Conservation (phyloP, 2,113 vertebrate species). For the Rousettus leschenaultii region DNA sequence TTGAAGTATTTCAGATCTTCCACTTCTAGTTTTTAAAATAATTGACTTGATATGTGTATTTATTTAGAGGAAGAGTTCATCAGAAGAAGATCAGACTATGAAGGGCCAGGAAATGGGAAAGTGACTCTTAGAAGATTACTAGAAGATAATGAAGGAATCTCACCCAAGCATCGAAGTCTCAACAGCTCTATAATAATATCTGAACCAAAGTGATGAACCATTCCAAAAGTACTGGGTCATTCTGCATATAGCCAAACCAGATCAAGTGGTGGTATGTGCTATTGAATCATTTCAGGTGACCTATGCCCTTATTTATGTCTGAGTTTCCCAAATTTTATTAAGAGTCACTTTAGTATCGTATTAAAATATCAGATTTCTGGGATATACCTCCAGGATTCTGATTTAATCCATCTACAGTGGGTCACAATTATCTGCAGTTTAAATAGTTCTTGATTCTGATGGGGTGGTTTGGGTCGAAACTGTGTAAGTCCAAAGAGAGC, state of each 20-base stretch:
- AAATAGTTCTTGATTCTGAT: slow-evolving; percentile 31
- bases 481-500: too few relatives aligned
- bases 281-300: background rate
- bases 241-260: background rate
- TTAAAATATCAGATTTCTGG: background rate
- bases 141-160: background rate
- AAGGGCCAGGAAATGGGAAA: background rate
- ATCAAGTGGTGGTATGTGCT: background rate
- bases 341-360: background rate
- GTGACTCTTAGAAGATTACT: background rate
- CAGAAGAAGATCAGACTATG: background rate
- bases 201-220: background rate
- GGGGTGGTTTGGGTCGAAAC: background rate
- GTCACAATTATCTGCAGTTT: background rate
- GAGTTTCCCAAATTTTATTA: background rate
- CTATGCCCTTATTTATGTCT: background rate
- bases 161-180: background rate
- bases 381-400: background rate
- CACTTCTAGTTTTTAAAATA: background rate
- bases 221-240: background rate
- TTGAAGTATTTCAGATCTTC: background rate
- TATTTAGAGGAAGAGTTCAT: background rate
- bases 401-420: background rate
- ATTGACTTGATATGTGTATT: background rate
- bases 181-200: background rate